Percentiles rank a stretch among this genome's conserved stretches.
phyloP scores from a whole-genome alignment of 2,113 vertebrate genomes.

The Malurus melanocephalus region DNA sequence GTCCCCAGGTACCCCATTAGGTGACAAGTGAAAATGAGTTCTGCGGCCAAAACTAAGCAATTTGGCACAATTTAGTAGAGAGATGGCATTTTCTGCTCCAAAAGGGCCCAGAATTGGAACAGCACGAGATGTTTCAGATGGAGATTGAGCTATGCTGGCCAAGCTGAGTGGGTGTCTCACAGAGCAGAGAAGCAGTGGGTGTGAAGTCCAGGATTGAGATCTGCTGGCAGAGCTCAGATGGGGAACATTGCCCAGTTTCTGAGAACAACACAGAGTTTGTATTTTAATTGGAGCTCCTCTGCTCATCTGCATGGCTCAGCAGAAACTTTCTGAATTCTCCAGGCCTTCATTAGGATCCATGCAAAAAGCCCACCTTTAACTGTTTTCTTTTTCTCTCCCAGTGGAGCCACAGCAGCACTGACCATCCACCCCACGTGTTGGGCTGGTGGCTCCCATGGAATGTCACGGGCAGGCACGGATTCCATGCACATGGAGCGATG shows the following conservation, averaged over 20 bases:
- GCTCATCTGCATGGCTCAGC: slow-evolving; percentile 24
- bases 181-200: slow-evolving; percentile 15
- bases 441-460: not conserved
- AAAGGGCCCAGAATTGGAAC: slow-evolving; percentile 8
- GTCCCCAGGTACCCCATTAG: slow-evolving; percentile 38
- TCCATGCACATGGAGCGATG: not conserved
- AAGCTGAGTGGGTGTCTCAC: not conserved
- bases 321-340: not conserved
- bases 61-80: slow-evolving; percentile 39
- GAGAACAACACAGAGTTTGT: not conserved
- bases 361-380: not conserved
- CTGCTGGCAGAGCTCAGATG: slow-evolving; percentile 10
- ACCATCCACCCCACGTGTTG: fast-evolving
- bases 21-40: slow-evolving; percentile 63
- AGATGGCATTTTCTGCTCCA: slow-evolving; percentile 13
- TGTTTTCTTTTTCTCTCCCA: not conserved
- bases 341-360: not conserved
- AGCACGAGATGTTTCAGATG: not conserved
- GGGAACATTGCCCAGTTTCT: slow-evolving; percentile 29
- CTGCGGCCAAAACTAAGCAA: slow-evolving; percentile 21
- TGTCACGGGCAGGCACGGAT: fast-evolving
- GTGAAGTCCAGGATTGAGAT: not conserved
- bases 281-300: slow-evolving; percentile 35
- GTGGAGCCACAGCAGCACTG: not conserved
- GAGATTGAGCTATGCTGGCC: not conserved